A percentile compares a stretch with the other conserved stretches of the same genome.
phyloP scores from a whole-genome alignment of 2,797 vertebrate species.

The Gorsachius magnificus region DNA sequence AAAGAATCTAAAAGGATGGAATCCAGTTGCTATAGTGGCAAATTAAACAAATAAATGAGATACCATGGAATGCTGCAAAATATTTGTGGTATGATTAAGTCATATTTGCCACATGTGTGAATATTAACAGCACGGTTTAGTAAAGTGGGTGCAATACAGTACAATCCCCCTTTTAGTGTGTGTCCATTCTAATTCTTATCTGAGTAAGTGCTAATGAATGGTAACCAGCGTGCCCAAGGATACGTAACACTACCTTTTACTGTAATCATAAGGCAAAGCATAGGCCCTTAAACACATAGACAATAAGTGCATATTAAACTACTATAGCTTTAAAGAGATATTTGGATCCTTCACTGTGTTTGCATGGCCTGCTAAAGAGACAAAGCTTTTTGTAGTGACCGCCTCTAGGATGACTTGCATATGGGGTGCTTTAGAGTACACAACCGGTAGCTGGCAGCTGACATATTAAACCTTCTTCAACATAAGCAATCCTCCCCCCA shows the following conservation, averaged over 20 bases:
- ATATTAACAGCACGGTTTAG: conserved; percentile 68
- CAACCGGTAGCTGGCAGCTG: background rate
- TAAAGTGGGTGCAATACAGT: conserved; percentile 37
- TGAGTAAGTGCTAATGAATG: background rate
- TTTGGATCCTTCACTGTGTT: background rate
- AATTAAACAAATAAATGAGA: conserved; percentile 90
- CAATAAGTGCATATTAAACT: background rate
- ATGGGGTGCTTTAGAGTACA: background rate
- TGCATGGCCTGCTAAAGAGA: background rate
- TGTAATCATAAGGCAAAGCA: background rate
- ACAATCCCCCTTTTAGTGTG: background rate
- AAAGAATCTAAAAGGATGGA: conserved; percentile 71
- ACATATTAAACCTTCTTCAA: background rate
- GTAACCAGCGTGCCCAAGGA: background rate
- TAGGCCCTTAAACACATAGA: background rate
- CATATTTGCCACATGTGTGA: conserved; percentile 78
- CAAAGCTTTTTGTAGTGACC: background rate
- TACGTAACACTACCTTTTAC: background rate
- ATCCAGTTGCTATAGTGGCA: conserved; percentile 83
- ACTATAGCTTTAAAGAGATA: background rate
- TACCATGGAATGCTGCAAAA: conserved; percentile 90
- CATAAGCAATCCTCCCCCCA: background rate
- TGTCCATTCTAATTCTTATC: background rate
- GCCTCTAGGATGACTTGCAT: background rate
- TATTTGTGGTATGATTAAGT: conserved; percentile 87